These are phyloP conservation scores for Ellobius talpinus DNA, from an alignment of 2,113 vertebrate genomes.

Conservation along the genomic window DNA sequence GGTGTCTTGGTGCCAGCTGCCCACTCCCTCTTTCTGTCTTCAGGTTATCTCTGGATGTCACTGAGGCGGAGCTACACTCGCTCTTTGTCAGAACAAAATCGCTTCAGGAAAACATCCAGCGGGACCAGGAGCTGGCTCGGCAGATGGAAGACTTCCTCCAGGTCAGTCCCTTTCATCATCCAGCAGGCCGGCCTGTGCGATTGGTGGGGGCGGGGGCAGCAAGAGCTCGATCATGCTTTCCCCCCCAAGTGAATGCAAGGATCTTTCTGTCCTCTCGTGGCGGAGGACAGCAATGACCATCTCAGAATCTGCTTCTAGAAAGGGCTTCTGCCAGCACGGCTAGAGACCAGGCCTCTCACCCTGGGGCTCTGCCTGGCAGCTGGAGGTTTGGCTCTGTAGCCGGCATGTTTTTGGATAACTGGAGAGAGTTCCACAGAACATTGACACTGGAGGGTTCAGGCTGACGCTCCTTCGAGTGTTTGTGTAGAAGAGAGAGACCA, in stretches of 20 bases:
- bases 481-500: not conserved
- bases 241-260: not conserved
- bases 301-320: not conserved
- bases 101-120: slow-evolving; percentile 92
- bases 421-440: not conserved
- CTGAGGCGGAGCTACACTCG: slow-evolving; percentile 93
- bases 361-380: not conserved
- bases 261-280: not conserved
- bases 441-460: not conserved
- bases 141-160: slow-evolving; percentile 95
- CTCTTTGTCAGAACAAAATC: slow-evolving; percentile 91
- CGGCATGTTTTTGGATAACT: not conserved
- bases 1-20: not conserved
- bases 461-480: not conserved
- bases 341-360: not conserved
- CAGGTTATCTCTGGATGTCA: slow-evolving; percentile 95
- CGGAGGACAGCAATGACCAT: not conserved
- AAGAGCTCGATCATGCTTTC: not conserved
- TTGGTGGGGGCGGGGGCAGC: slow-evolving; percentile 65
- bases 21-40: slow-evolving; percentile 58
- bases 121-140: slow-evolving; percentile 90
- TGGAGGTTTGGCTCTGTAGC: not conserved
- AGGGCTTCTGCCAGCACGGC: not conserved
- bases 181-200: not conserved
- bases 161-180: slow-evolving; percentile 83